Conservation (phyloP, 2,888 invertebrate genomes). For the Dasypogon diadema region DNA sequence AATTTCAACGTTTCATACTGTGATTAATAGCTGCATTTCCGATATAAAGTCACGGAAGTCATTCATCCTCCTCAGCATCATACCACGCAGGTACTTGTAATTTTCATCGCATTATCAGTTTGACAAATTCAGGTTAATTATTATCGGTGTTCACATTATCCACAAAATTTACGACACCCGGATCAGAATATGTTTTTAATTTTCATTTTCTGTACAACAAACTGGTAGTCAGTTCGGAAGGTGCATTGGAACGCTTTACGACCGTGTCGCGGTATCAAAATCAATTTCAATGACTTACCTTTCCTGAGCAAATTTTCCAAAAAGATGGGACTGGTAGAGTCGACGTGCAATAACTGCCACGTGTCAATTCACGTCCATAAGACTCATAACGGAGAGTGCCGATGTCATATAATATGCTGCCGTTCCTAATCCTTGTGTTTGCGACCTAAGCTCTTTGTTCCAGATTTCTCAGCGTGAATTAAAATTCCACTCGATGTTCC, state of each 20-base stretch:
- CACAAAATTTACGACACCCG: background rate
- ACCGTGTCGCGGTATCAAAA: background rate
- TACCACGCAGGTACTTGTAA: no score
- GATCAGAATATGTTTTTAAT: slow-evolving; percentile 5
- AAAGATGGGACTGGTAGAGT: slow-evolving; percentile 3
- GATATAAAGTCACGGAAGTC: background rate
- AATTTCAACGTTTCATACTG: slow-evolving; percentile 1
- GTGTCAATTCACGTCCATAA: slow-evolving; percentile 10
- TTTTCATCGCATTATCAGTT: background rate
- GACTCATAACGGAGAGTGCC: background rate
- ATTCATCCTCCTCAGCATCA: no score
- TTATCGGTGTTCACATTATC: background rate
- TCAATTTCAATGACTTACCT: slow-evolving; percentile 31
- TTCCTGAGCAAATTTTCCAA: slow-evolving; percentile 36
- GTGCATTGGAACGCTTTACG: background rate
- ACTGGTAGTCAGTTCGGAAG: background rate
- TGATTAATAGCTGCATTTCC: slow-evolving; percentile 10
- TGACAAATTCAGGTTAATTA: background rate
- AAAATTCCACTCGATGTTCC: slow-evolving; percentile 63
- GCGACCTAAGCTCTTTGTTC: slow-evolving; percentile 62
- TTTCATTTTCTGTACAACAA: background rate
- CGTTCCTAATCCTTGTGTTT: slow-evolving; percentile 59
- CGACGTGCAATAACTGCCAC: slow-evolving; percentile 17
- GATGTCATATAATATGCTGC: slow-evolving; percentile 8
- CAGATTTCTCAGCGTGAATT: slow-evolving; percentile 63